These are phyloP conservation scores for Hermaeophaga mercurialis DNA, from an alignment of 2,888 invertebrate genomes.

Conservation along the genomic window DNA sequence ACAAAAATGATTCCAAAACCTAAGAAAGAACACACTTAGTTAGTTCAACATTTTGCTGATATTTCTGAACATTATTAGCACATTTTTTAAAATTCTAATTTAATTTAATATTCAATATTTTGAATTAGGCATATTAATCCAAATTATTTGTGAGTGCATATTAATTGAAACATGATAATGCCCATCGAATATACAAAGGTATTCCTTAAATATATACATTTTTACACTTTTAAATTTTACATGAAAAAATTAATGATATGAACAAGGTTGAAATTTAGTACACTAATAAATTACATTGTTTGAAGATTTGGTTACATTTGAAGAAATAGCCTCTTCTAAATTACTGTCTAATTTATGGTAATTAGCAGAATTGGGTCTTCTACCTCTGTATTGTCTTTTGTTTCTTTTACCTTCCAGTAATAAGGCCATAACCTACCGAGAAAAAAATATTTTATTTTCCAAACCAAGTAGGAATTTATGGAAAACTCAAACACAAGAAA, in stretches of 20 bases:
- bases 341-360: slow-evolving; percentile 71
- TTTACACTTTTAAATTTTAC: slow-evolving; percentile 31
- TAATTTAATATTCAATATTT: too few species aligned
- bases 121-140: too few species aligned
- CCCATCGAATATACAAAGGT: neutral
- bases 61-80: too few species aligned
- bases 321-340: slow-evolving; percentile 70
- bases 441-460: slow-evolving; percentile 26
- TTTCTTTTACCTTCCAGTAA: slow-evolving; percentile 65
- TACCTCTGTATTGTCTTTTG: slow-evolving; percentile 56
- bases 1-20: too few species aligned
- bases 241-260: slow-evolving; percentile 31
- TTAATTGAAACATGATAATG: too few species aligned
- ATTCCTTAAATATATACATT: slow-evolving; percentile 27
- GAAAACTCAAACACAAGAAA: too few species aligned
- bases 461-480: slow-evolving; percentile 23
- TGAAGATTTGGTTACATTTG: slow-evolving; percentile 62
- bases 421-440: slow-evolving; percentile 65
- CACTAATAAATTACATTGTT: slow-evolving; percentile 62
- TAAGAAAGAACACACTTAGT: too few species aligned
- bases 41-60: too few species aligned
- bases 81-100: too few species aligned
- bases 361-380: slow-evolving; percentile 66
- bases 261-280: slow-evolving; percentile 14
- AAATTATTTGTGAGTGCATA: too few species aligned